Conservation (phyloP, 2,113 vertebrate genomes). For the Perca schrenkii region DNA sequence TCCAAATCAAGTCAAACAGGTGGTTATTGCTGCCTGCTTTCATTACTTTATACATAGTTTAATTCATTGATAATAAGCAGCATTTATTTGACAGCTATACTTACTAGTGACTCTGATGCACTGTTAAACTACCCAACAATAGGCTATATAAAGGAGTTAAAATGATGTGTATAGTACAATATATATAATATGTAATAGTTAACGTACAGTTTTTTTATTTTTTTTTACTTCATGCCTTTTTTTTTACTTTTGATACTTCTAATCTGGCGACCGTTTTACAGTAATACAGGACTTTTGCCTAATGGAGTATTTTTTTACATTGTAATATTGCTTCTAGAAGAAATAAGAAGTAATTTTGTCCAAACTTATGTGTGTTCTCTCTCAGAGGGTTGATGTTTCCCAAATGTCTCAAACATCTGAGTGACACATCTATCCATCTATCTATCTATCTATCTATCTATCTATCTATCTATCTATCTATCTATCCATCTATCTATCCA, state of each 20-base stretch:
- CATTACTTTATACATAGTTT: not conserved
- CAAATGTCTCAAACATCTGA: not conserved
- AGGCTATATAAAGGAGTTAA: not conserved
- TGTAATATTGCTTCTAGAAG: not conserved
- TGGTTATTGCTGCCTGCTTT: slow-evolving; percentile 8
- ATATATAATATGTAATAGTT: not conserved
- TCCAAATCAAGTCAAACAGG: slow-evolving; percentile 25
- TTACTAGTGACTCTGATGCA: not conserved
- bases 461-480: too few relatives aligned
- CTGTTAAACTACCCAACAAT: not conserved
- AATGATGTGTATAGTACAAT: not conserved
- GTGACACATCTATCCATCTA: not conserved
- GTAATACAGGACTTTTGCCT: not conserved
- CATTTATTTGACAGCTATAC: not conserved
- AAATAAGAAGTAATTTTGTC: not conserved
- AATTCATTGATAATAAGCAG: not conserved
- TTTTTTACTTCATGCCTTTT: too few relatives aligned
- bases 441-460: too few relatives aligned
- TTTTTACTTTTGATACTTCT: too few relatives aligned
- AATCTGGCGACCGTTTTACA: not conserved
- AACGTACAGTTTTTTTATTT: not conserved
- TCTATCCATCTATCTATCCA: too few relatives aligned
- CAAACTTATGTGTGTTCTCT: not conserved
- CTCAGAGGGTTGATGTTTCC: not conserved
- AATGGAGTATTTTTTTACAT: not conserved